Percentiles rank a stretch among this genome's conserved stretches.
Evolutionary conservation across 2,797 vertebrate genomes (phyloP).

Genomic region (Intellagama lesueurii): DNA sequence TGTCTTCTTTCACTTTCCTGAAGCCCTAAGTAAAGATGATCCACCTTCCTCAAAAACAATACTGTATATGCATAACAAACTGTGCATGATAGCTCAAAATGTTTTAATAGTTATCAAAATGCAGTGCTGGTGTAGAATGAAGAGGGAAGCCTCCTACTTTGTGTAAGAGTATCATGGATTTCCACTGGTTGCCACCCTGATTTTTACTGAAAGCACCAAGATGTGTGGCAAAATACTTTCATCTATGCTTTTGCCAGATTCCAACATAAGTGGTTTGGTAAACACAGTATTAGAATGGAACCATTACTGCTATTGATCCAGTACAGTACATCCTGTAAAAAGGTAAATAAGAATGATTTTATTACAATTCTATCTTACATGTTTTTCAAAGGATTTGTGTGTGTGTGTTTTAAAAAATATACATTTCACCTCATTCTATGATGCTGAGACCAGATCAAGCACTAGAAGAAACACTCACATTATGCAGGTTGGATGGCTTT

Average conservation of each 20-base stretch:
- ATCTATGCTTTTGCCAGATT: background rate
- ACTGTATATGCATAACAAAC: background rate
- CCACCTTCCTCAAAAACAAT: background rate
- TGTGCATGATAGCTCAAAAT: background rate
- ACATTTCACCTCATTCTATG: background rate
- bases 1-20: slow-evolving; percentile 16
- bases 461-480: slow-evolving; percentile 81
- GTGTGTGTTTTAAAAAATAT: background rate
- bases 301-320: background rate
- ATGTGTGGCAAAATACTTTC: background rate
- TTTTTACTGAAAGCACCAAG: background rate
- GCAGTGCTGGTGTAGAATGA: background rate
- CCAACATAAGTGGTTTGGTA: background rate
- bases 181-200: background rate
- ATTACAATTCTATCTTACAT: background rate
- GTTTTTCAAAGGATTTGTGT: background rate
- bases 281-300: too few species aligned
- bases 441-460: slow-evolving; percentile 1
- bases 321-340: background rate
- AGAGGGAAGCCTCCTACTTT: background rate
- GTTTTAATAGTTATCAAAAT: background rate
- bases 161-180: background rate
- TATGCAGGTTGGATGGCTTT: slow-evolving; percentile 86
- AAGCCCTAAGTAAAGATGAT: background rate
- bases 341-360: background rate